Base-by-base conservation (phyloP, 2,888 invertebrate species). In the Incurvaria masculella region DNA sequence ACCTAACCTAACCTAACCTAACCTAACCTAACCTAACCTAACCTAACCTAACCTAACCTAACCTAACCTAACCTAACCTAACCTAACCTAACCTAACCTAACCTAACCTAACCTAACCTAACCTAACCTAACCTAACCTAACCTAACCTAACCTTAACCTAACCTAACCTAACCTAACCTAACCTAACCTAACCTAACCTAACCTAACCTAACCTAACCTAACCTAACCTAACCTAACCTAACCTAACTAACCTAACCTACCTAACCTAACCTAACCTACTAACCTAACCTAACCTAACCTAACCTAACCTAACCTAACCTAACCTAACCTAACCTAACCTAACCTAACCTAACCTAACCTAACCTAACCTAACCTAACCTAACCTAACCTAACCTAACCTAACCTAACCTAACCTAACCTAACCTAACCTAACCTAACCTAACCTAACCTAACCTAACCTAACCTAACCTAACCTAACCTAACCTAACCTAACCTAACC, bases 1-100 rank as follows among this genome's bases (percentile, higher is more conserved):
- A 49, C 45, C 49, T 49, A 49, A 49, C 49, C 49, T 49, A 49
- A 49, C 49, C 49, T 49, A 49, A 49, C 45, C 49, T 49, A 49
- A 49, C 49, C 49, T 41, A 45, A 45, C 42, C 41, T 41, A 42
- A 42, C 42, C 41, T 45, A 45, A 45, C 41, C 42, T 45, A 41
- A 41, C 42, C 42, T 41, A 44, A 44, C 41, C 44, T 44, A 41
- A 44, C 44, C 44, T 41, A 44, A 40, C 19, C 48, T 42, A 33
- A 42, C 47, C 42, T 42, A 42, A 42, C 47, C 47, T 47, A 47
- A 47, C 47, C 47, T 47, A 47, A 47, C 47, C 47, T 47, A 47
- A 47, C 47, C 47, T 47, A 47, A 47, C 47, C 47, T 47, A 47
- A 47, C 47, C 47, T 47, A 47, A 47, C 45, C 45, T 45, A 45